phyloP scores from a whole-genome alignment of 2,113 vertebrate species.

The Halcyon senegalensis region DNA sequence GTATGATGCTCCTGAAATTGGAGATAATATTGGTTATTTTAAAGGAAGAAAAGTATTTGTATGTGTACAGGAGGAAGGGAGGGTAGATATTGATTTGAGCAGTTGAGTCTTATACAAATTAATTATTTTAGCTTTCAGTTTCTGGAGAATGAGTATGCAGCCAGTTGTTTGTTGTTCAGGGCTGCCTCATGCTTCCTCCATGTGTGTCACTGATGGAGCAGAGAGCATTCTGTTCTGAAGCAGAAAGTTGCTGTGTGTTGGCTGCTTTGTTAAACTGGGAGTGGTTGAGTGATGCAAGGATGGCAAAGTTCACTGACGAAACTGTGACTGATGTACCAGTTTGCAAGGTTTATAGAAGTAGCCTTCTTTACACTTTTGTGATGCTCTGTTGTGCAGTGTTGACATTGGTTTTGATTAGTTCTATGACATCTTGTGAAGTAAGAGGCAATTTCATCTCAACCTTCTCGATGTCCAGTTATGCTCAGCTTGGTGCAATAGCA shows the following conservation, averaged over 20 bases:
- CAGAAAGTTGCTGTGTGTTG: not conserved
- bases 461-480: not conserved
- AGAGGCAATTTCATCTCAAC: not conserved
- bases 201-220: not conserved
- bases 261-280: not conserved
- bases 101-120: not conserved
- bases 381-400: not conserved
- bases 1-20: not conserved
- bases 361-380: not conserved
- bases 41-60: not conserved
- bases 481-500: not conserved
- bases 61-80: not conserved
- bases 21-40: not conserved
- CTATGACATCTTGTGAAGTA: not conserved
- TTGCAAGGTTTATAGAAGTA: not conserved
- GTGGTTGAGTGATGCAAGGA: not conserved
- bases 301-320: not conserved
- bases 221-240: not conserved
- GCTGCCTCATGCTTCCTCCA: not conserved
- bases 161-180: not conserved
- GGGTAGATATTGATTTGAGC: not conserved
- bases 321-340: not conserved
- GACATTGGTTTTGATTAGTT: not conserved
- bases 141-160: not conserved
- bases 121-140: not conserved